Conservation (phyloP, 1,140 invertebrate genomes). For the Nasonia giraulti region DNA sequence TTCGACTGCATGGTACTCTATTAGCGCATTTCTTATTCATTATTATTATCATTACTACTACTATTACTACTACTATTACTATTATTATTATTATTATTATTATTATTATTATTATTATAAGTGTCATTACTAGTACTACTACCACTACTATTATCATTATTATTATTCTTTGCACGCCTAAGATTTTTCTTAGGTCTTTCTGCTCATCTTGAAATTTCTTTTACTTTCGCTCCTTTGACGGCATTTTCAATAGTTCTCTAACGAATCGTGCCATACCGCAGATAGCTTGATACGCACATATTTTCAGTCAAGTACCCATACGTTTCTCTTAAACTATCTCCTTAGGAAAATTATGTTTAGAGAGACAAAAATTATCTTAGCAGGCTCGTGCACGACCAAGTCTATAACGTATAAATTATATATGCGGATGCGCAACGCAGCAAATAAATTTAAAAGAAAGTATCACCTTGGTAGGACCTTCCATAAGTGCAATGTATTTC, state of each 20-base stretch:
- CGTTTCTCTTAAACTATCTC: background rate
- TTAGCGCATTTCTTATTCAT: too few species aligned
- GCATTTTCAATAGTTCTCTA: background rate
- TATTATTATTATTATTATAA: too few species aligned
- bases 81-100: too few species aligned
- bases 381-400: background rate
- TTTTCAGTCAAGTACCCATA: background rate
- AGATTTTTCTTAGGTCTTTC: background rate
- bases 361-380: constrained; percentile 37
- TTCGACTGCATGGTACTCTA: background rate
- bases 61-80: too few species aligned
- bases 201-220: too few species aligned
- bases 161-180: too few species aligned
- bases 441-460: background rate
- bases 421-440: constrained; percentile 8
- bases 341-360: background rate
- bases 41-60: too few species aligned
- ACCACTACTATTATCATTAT: too few species aligned
- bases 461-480: too few species aligned
- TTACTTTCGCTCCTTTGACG: background rate
- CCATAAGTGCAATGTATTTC: too few species aligned
- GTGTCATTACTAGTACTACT: too few species aligned
- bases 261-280: constrained; percentile 25
- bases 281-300: background rate
- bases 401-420: background rate